A percentile compares a stretch with the other conserved stretches of the same genome.
Conservation (phyloP, 2,888 invertebrate species). For the Agonopterix heracliana region DNA sequence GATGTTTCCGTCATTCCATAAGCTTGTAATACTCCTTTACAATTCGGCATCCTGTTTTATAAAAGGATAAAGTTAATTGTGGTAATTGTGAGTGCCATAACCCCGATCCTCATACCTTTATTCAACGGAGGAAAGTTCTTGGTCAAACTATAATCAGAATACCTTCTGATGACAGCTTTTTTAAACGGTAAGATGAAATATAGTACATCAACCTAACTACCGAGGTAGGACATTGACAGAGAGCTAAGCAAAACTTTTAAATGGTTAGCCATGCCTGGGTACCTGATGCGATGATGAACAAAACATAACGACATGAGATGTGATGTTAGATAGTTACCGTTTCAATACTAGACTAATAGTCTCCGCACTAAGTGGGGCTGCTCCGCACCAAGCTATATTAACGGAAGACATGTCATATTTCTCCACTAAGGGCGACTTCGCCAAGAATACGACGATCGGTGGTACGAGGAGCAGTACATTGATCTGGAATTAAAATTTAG, state of each 20-base stretch:
- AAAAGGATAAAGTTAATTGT: conserved; percentile 5
- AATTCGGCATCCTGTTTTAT: conserved; percentile 40
- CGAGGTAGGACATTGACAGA: too few species aligned
- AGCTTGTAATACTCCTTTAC: conserved; percentile 48
- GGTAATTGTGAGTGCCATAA: too few species aligned
- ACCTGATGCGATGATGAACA: too few species aligned
- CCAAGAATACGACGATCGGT: conserved; percentile 46
- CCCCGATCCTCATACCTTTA: too few species aligned
- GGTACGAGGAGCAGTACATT: conserved; percentile 42
- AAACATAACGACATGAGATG: too few species aligned
- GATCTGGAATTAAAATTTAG: conserved; percentile 26
- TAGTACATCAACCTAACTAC: too few species aligned
- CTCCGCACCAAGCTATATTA: conserved; percentile 38
- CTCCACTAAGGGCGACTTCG: conserved; percentile 41
- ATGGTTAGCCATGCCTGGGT: too few species aligned
- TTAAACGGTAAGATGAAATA: too few species aligned
- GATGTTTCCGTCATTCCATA: conserved; percentile 62
- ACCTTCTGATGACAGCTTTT: too few species aligned
- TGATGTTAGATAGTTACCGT: conserved; percentile 27
- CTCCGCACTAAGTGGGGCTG: conserved; percentile 45
- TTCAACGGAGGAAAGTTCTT: too few species aligned
- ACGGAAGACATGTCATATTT: conserved; percentile 48
- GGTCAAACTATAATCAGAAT: too few species aligned
- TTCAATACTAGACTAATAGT: conserved; percentile 39
- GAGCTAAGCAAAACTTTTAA: too few species aligned